Percentiles rank a stretch among this genome's conserved stretches.
Conservation (phyloP, 2,113 vertebrate species). For the Passer domesticus region DNA sequence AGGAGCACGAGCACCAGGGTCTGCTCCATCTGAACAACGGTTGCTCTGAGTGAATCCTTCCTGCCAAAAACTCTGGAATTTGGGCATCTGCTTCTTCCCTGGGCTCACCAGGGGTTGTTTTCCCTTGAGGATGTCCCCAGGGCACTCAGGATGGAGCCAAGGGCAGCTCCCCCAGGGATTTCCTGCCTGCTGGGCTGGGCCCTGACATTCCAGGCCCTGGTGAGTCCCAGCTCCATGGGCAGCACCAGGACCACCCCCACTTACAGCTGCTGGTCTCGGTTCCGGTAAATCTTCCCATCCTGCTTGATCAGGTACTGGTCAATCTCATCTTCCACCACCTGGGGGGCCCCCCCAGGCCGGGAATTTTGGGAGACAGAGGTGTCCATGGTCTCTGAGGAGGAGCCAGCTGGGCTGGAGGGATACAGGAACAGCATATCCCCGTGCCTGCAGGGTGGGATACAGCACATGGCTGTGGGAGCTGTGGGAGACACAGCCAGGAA, state of each 20-base stretch:
- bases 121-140: not conserved
- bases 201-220: not conserved
- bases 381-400: slow-evolving; percentile 92
- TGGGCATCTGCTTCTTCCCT: slow-evolving; percentile 29
- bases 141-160: not conserved
- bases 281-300: slow-evolving; percentile 96
- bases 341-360: slow-evolving; percentile 77
- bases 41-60: not conserved
- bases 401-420: slow-evolving; percentile 80
- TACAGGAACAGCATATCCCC: slow-evolving; percentile 95
- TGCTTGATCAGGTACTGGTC: slow-evolving; percentile 94
- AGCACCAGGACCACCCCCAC: slow-evolving; percentile 10
- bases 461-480: not conserved
- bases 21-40: not conserved
- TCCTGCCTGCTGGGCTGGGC: not conserved
- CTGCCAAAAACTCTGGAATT: slow-evolving; percentile 13
- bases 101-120: not conserved
- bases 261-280: slow-evolving; percentile 92
- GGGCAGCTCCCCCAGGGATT: not conserved
- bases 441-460: slow-evolving; percentile 75
- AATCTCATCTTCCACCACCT: slow-evolving; percentile 91
- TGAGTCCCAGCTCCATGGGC: rapidly evolving
- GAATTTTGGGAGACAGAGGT: slow-evolving; percentile 77
- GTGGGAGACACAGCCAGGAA: not conserved
- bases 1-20: not conserved